Evolutionary conservation across 2,797 vertebrate species (phyloP).

Genomic region (Knipowitschia caucasica): DNA sequence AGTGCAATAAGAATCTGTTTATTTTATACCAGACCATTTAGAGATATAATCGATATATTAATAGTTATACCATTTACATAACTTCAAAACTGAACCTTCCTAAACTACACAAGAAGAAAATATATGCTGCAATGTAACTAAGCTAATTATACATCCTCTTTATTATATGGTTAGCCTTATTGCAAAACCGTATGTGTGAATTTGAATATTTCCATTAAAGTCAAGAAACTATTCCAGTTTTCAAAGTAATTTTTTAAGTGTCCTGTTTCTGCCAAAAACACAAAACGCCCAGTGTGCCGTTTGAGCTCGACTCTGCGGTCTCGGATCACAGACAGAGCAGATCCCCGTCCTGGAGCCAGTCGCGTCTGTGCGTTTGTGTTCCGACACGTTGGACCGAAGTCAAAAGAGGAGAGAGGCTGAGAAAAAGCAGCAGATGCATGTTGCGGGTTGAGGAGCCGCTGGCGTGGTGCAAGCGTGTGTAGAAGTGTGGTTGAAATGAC

Average conservation of each 20-base stretch:
- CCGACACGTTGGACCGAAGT: slow-evolving; percentile 27
- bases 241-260: slow-evolving; percentile 20
- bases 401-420: slow-evolving; percentile 18
- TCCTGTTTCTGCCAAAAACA: slow-evolving; percentile 35
- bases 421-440: slow-evolving; percentile 47
- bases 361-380: slow-evolving; percentile 13
- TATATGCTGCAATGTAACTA: too few relatives aligned
- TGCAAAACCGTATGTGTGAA: too few relatives aligned
- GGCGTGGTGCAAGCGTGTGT: slow-evolving; percentile 28
- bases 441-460: slow-evolving; percentile 40
- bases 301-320: slow-evolving; percentile 37
- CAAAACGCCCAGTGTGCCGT: slow-evolving; percentile 53
- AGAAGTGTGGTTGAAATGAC: slow-evolving; percentile 31
- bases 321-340: slow-evolving; percentile 40
- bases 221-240: slow-evolving; percentile 20
- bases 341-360: slow-evolving; percentile 45
- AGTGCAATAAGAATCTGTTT: too few relatives aligned
- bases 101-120: too few relatives aligned
- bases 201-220: too few relatives aligned
- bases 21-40: too few relatives aligned
- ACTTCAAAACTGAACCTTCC: too few relatives aligned
- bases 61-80: too few relatives aligned
- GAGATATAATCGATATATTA: too few relatives aligned
- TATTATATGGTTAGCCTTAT: too few relatives aligned
- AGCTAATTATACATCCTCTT: too few relatives aligned